Base-by-base conservation (phyloP, 2,888 invertebrate species). In the Agonopterix subpropinquella region DNA sequence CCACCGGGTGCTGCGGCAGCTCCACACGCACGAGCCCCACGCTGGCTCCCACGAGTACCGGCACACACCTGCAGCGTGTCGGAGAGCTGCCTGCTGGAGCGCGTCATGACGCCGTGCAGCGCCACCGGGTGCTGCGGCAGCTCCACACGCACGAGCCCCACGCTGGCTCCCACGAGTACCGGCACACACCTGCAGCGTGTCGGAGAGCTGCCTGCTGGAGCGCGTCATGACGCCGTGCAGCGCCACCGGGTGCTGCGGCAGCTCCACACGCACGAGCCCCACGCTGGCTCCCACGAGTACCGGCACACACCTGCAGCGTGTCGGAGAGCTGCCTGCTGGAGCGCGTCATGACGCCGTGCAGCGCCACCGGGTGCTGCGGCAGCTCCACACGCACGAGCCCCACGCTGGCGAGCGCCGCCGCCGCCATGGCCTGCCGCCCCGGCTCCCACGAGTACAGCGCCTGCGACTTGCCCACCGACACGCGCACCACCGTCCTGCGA, bases 201-300 rank as follows among this genome's bases (percentile, higher is more conserved):
- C 95, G 7, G 97, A 97, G 43, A 98, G 89, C 70, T 98, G 96
- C 58, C 97, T 94, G 54, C 97, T 96, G 56, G 97, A 96, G 60
- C 98, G 91, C 0, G 97, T 97, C 92, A 99, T 98, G 95, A 99
- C 98, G 47, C 98, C 98, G 81, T 99, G 99, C 61, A 99, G 87
- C 7, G 96, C 98, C 0, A 98, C 98, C 0, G 99, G 99, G 87
- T 99, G 98, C 81, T 99, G 98, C 3, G 99, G 99, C 70, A 99
- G 97, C 79, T 98, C 98, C 49, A 98, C 94, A 56, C 95, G 93
- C 1, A 98, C 94, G 10, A 95, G 94, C 1, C 98, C 98, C 48
- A 98, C 92, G 8, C 95, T 96, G 8, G 97, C 83, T n/a, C n/a
- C n/a, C n/a, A n/a, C 3, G 15, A 3, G 3, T 15, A 15, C 15